A percentile compares a stretch with the other conserved stretches of the same genome.
These are phyloP conservation scores for Eciton burchellii DNA, from an alignment of 1,140 invertebrate species.

Conservation along the genomic window DNA sequence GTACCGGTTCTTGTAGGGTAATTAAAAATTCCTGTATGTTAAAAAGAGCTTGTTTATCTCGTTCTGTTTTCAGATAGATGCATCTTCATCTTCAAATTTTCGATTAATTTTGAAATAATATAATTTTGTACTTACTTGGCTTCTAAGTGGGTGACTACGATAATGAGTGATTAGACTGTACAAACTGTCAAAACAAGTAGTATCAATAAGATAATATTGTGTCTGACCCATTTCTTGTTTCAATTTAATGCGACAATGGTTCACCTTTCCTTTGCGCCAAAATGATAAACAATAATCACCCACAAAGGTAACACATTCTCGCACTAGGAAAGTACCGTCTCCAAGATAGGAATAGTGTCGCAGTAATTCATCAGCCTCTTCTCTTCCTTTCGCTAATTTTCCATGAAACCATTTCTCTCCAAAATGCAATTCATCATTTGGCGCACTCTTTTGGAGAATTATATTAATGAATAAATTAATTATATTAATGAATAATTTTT, in stretches of 20 bases:
- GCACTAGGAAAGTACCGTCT: slow-evolving; percentile 97
- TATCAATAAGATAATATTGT: slow-evolving; percentile 96
- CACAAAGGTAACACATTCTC: slow-evolving; percentile 98
- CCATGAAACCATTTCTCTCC: slow-evolving; percentile 98
- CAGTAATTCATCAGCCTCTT: slow-evolving; percentile 92
- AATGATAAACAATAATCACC: slow-evolving; percentile 98
- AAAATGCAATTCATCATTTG: slow-evolving; percentile 94
- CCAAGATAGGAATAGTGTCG: slow-evolving; percentile 93
- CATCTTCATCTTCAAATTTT: not conserved
- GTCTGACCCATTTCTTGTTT: slow-evolving; percentile 95
- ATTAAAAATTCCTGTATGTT: slow-evolving; percentile 92
- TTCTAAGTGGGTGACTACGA: slow-evolving; percentile 93
- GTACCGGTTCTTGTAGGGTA: slow-evolving; percentile 95
- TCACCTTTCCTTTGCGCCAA: slow-evolving; percentile 95
- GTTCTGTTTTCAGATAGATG: slow-evolving; percentile 13
- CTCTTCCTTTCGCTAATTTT: slow-evolving; percentile 91
- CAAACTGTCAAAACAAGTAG: slow-evolving; percentile 95
- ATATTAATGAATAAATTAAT: too few species aligned
- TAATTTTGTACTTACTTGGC: slow-evolving; percentile 87
- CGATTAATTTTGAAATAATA: slow-evolving; percentile 8
- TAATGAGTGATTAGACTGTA: slow-evolving; percentile 97
- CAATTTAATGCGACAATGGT: slow-evolving; percentile 96
- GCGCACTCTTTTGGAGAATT: slow-evolving; percentile 77
- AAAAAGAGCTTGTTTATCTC: slow-evolving; percentile 41
- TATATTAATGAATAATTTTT: not conserved